Base-by-base conservation (phyloP, 35 echinoderm and acorn worm genomes). In the Acanthaster planci region DNA sequence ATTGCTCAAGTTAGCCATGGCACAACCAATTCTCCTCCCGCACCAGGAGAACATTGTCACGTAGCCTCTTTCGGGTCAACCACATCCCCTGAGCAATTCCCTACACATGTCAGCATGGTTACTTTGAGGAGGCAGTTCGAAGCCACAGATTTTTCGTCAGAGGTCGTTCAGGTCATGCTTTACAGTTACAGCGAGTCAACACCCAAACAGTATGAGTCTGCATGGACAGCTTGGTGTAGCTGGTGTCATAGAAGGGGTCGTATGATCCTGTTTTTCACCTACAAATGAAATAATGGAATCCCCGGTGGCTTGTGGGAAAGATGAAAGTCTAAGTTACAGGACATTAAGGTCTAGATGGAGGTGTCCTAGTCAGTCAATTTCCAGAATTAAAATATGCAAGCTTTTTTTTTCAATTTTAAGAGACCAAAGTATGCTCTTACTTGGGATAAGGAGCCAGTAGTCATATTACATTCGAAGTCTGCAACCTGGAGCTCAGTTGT, bases 401-500 rank as follows among this genome's bases (percentile, higher is more conserved):
- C 80, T 7, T 85, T 80, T 77, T 67, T 84, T 39, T 42, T 84
- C 26, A 84, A 53, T 29, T 58, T 86, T 37, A 79, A 67, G 19
- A 80, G 29, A 51, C 86, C 64, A 85, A 26, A 72, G 72, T 93
- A 85, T 55, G 22, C 32, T 34, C 27, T 32, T 26, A 68, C 82
- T 60, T 93, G 91, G 91, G 86, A 89, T 84, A 72, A 83, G 18
- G 51, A 76, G 26, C 75, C 51, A 54, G 80, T 93, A n/a, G 15
- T 23, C 84, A 8, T 39, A 88, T 17, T 78, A 83, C 59, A 38
- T 93, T 23, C 9, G 10, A 9, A 31, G 5, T 8, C 38, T 16
- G 18, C n/a, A 58, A 84, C 2, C 17, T 67, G 26, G 19, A 37
- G 32, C 38, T 38, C 9, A 34, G 6, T 38, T 72, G 18, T 19